These are phyloP conservation scores for Seriola quinqueradiata DNA, from an alignment of 2,113 vertebrate genomes.

Conservation along the genomic window DNA sequence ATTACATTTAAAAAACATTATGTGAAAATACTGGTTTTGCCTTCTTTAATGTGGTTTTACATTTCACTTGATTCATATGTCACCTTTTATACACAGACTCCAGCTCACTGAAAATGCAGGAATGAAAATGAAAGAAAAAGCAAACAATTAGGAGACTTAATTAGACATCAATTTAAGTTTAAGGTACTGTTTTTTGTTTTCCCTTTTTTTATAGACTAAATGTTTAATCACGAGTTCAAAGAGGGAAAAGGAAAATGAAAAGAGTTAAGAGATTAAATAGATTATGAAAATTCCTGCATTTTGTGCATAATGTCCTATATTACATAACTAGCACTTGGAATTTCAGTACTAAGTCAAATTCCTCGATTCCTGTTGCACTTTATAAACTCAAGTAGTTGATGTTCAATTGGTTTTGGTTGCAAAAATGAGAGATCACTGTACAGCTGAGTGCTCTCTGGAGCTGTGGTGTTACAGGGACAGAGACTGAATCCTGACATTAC, in stretches of 20 bases:
- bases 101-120: not conserved
- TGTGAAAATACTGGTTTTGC: not conserved
- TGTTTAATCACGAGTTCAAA: not conserved
- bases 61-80: too few relatives aligned
- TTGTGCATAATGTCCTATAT: not conserved
- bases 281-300: not conserved
- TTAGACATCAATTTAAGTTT: too few relatives aligned
- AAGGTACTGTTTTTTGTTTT: too few relatives aligned
- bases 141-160: too few relatives aligned
- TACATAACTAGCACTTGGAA: not conserved
- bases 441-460: not conserved
- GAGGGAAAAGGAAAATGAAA: not conserved
- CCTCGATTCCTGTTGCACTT: not conserved
- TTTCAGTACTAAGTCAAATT: not conserved
- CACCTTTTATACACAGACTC: too few relatives aligned
- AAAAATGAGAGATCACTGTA: slow-evolving; percentile 9
- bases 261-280: not conserved
- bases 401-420: slow-evolving; percentile 10
- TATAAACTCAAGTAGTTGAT: not conserved
- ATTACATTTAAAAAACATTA: not conserved
- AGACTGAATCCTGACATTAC: slow-evolving; percentile 32
- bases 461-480: slow-evolving; percentile 20
- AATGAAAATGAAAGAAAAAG: not conserved
- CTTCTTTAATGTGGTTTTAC: too few relatives aligned
- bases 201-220: not conserved